Evolutionary conservation across 2,888 invertebrate species (phyloP), one percentile per base, ranked within the genome.

Genomic region (Temnothorax rugatulus): DNA sequence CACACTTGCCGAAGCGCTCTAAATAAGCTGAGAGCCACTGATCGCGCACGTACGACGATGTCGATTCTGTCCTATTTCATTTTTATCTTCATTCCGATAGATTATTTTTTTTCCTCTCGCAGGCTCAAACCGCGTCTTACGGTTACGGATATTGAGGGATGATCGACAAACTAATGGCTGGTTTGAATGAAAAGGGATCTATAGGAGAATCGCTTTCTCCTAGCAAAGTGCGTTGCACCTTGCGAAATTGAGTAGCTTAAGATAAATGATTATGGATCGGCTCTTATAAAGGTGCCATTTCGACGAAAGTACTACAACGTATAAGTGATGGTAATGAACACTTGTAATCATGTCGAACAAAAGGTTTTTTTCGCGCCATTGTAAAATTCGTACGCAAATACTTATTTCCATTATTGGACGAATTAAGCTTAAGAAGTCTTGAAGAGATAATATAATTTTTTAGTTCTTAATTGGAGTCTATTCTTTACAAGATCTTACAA

Each of bases 121-220:
- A n/a, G 29, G 21, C 15, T 38, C 50, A 63, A 79, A 57, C 2
- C 15, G 44, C 57, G 25, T 69, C n/a, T 54, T 54, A 13, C 15
- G 7, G 18, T 38, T 25, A 44, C n/a, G 75, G 50, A 81, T 34
- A 69, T 88, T 76, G 77, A 77, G 34, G 8, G 50, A 59, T 64
- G 66, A 57, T 68, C 59, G 59, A 29, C 38, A 47, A 57, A 69
- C 38, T 69, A 47, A 79, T 54, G 54, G 41, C 29, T 41, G 13
- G 73, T 59, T 50, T n/a, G 57, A 47, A 47, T 68, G 71, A 59
- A 34, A 47, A 57, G 25, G 15, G n/a, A 29, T 68, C 44, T 21
- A 25, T 18, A 5, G 44, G 54, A 44, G 29, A 57, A 69, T 44
- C 71, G 15, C 41, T 69, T 44, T 69, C 34, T 34, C 57, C 4